A percentile compares a stretch with the other conserved stretches of the same genome.
These are phyloP conservation scores for Parnassius glacialis DNA, from an alignment of 2,888 invertebrate species.

Conservation along the genomic window DNA sequence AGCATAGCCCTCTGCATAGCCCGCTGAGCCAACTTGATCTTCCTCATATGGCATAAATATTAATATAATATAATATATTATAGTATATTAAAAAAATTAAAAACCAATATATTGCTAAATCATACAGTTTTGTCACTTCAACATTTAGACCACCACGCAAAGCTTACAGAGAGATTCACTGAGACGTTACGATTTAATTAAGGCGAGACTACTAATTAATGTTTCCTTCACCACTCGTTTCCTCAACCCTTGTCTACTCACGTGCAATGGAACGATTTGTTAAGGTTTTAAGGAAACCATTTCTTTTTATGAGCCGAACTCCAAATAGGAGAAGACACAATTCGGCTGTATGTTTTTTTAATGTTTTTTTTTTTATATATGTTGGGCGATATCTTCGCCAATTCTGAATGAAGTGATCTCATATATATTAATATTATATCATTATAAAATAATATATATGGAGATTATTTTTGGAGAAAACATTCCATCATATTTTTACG, in stretches of 20 bases:
- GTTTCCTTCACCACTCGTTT: slow-evolving; percentile 43
- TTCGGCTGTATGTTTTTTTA: no score
- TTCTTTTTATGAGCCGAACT: no score
- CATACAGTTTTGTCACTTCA: slow-evolving; percentile 50
- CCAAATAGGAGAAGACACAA: no score
- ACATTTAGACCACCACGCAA: slow-evolving; percentile 59
- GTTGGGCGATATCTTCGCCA: no score
- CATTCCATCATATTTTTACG: no score
- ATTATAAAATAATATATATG: no score
- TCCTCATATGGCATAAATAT: not conserved
- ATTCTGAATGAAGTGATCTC: no score
- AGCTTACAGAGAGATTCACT: slow-evolving; percentile 62
- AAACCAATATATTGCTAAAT: slow-evolving; percentile 42
- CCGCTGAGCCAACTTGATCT: not conserved
- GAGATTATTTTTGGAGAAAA: no score
- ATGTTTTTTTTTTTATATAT: no score
- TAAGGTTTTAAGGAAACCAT: slow-evolving; percentile 21
- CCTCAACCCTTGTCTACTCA: slow-evolving; percentile 36
- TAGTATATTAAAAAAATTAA: not conserved
- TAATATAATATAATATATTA: not conserved
- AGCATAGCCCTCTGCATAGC: no score
- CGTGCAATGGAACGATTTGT: slow-evolving; percentile 53
- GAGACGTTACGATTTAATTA: slow-evolving; percentile 78
- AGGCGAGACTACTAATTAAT: slow-evolving; percentile 58
- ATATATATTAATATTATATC: no score